A percentile compares a stretch with the other conserved stretches of the same genome.
These are phyloP conservation scores for Nymphalis urticae DNA, from an alignment of 2,888 invertebrate genomes.

Conservation along the genomic window DNA sequence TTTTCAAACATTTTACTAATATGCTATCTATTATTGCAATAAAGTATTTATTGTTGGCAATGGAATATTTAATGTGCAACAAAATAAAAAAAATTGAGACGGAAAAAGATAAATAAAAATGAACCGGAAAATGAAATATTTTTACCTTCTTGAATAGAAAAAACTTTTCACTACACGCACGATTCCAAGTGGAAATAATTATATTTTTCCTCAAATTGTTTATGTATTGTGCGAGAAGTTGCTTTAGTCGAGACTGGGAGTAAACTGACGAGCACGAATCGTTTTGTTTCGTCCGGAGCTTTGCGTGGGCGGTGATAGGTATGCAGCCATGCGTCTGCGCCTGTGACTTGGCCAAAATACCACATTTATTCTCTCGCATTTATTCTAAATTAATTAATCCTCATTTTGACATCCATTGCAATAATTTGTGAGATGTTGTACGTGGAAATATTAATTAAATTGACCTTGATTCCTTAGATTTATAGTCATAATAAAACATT, in stretches of 20 bases:
- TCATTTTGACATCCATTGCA: constrained; percentile 35
- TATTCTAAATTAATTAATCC: constrained; percentile 49
- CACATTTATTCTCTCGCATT: constrained; percentile 71
- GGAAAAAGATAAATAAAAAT: constrained; percentile 1
- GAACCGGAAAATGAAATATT: no score
- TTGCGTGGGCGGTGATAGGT: constrained; percentile 64
- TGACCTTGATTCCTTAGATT: constrained; percentile 8
- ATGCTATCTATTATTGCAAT: no score
- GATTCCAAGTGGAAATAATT: neutral
- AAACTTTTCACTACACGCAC: constrained; percentile 11
- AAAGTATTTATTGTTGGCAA: no score
- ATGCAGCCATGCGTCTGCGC: constrained; percentile 56
- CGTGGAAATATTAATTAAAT: constrained; percentile 24
- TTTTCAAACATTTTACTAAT: no score
- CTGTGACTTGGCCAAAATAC: constrained; percentile 58
- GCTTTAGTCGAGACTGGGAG: constrained; percentile 63
- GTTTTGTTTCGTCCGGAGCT: constrained; percentile 67
- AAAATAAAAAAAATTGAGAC: neutral
- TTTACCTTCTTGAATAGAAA: neutral
- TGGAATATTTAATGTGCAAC: no score
- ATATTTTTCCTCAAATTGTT: constrained; percentile 1
- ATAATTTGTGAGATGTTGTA: constrained; percentile 24
- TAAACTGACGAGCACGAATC: constrained; percentile 62
- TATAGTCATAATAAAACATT: neutral
- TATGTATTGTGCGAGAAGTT: constrained; percentile 52